Base-by-base conservation (phyloP, 2,888 invertebrate genomes). In the Andrena praecox region DNA sequence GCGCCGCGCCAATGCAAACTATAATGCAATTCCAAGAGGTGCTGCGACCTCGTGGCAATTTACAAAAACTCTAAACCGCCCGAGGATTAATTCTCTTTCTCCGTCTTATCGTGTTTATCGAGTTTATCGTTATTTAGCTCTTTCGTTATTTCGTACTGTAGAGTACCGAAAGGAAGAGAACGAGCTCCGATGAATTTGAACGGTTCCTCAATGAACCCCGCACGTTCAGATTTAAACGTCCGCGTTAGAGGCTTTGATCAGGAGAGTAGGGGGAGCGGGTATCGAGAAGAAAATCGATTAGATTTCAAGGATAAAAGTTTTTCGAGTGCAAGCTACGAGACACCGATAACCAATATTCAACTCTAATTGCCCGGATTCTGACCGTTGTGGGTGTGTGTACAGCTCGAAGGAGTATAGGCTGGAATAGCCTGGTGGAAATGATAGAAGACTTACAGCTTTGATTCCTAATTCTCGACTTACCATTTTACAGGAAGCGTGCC, bases 1-100 rank as follows among this genome's bases (percentile, higher is more conserved):
- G 42, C 7, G 52, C 27, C 24, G 10, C 24, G 59, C 12, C 29
- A 35, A 63, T 27, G 16, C 42, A 24, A 35, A 35, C 5, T 16
- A 35, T 42, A 42, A 42, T 42, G 31, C 20, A 31, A 56, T 52
- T 62, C 64, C 62, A 71, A 27, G 27, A 79, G 33, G 91, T 92
- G 92, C 87, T 91, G 91, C 91, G 31, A 90, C 71, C 91, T 88
- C 52, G 87, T 68, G 84, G 85, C 31, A n/a, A 69, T 27, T 16
- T 12, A n/a, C 3, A 12, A 42, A 66, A 76, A 42, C 56, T 63
- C 2, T 10, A 10, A 64, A 7, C 42, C 52, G 31, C 75, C 50
- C n/a, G 59, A 56, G 50, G 62, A 56, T 33, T 50, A 54, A 31
- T 59, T 64, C 63, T 12, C 35, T 80, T 16, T 66, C 54, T 12